A percentile compares a stretch with the other conserved stretches of the same genome.
These are phyloP conservation scores for Ophthalmolycus amberensis DNA, from an alignment of 2,113 vertebrate genomes.

Conservation along the genomic window DNA sequence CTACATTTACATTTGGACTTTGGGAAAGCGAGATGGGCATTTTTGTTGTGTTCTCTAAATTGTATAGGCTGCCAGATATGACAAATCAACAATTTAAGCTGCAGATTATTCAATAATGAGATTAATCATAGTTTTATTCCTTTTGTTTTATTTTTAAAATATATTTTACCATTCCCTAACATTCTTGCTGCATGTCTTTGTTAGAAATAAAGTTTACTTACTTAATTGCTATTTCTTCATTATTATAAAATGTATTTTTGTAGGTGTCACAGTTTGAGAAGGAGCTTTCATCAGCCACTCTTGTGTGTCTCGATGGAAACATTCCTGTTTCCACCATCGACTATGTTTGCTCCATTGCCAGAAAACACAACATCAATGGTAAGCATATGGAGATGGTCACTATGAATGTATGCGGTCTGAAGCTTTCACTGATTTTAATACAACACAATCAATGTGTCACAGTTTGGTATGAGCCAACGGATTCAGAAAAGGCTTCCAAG, in stretches of 20 bases:
- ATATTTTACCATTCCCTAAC: neutral
- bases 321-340: conserved; percentile 88
- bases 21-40: neutral
- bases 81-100: neutral
- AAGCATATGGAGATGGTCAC: neutral
- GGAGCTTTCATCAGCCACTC: conserved; percentile 81
- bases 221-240: neutral
- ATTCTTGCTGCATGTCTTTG: neutral
- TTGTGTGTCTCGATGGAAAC: conserved; percentile 91
- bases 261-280: conserved; percentile 90
- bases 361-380: conserved; percentile 85
- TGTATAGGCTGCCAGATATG: neutral
- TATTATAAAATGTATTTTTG: conserved; percentile 21
- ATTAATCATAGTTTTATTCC: neutral
- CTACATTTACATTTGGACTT: neutral
- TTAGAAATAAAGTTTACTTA: neutral
- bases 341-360: conserved; percentile 88
- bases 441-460: conserved; percentile 48
- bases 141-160: neutral
- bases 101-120: neutral
- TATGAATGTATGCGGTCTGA: neutral
- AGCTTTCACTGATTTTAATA: conserved; percentile 17
- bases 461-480: conserved; percentile 94
- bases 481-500: conserved; percentile 88
- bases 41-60: neutral